A percentile compares a stretch with the other conserved stretches of the same genome.
Conservation (phyloP, 2,888 invertebrate genomes). For the Hyposoter didymator region DNA sequence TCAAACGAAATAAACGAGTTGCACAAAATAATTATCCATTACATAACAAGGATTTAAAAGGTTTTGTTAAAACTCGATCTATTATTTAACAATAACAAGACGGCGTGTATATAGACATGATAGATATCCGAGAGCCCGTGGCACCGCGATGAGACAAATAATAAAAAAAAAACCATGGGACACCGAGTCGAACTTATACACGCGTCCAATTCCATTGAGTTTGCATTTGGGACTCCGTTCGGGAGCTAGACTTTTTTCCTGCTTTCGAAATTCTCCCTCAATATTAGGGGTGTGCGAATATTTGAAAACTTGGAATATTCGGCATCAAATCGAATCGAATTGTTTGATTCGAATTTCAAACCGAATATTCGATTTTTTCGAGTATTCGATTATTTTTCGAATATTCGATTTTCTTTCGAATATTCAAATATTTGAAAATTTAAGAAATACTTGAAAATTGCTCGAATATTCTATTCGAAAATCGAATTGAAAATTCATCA, state of each 20-base stretch:
- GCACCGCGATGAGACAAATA: not conserved
- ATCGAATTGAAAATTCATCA: no score
- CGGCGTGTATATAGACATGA: not conserved
- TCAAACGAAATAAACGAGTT: not conserved
- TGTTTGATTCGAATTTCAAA: no score
- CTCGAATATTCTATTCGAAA: no score
- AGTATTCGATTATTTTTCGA: no score
- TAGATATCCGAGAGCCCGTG: not conserved
- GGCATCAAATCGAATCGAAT: no score
- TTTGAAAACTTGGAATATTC: no score
- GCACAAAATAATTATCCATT: conserved; percentile 1
- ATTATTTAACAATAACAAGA: conserved; percentile 3
- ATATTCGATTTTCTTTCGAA: no score
- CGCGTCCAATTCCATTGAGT: conserved; percentile 15
- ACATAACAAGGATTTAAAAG: conserved; percentile 3
- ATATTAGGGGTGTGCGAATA: no score
- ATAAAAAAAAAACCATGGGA: no score
- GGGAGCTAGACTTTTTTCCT: not conserved
- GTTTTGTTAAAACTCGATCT: not conserved
- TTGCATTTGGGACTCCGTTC: not conserved
- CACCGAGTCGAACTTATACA: not conserved
- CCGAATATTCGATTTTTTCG: no score
- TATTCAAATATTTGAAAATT: no score
- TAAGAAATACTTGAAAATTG: no score
- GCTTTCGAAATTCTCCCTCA: not conserved